These are phyloP conservation scores for Lophochroa leadbeateri DNA, from an alignment of 2,113 vertebrate genomes.

Conservation along the genomic window DNA sequence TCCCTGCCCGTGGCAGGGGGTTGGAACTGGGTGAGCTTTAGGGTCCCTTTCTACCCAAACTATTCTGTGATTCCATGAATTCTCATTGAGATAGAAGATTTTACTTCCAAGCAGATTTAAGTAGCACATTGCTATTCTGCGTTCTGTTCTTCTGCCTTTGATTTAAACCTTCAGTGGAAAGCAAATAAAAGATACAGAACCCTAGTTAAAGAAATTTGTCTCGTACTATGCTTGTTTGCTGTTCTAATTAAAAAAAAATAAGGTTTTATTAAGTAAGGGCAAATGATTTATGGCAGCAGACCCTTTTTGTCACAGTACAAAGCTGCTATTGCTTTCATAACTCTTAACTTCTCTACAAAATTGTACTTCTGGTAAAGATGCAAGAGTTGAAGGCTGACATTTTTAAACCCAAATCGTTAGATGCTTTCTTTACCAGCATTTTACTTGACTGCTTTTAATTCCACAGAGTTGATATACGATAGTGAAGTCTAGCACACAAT, in stretches of 20 bases:
- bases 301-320: constrained; percentile 10
- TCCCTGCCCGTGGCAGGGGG: not conserved
- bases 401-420: constrained; percentile 2
- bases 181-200: not conserved
- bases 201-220: not conserved
- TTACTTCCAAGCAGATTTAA: not conserved
- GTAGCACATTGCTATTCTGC: not conserved
- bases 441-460: constrained; percentile 35
- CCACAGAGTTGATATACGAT: not conserved
- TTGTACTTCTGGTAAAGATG: not conserved
- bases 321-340: not conserved
- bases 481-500: constrained; percentile 1
- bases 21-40: not conserved
- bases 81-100: not conserved
- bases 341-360: not conserved
- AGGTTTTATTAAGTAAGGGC: not conserved
- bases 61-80: not conserved
- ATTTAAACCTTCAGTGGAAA: not conserved
- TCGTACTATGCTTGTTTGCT: not conserved
- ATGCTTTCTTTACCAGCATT: not conserved
- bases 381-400: constrained; percentile 3
- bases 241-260: not conserved
- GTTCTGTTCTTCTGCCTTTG: not conserved
- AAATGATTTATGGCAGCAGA: not conserved
- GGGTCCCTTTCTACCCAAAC: not conserved